Percentiles rank a stretch among this genome's conserved stretches.
Evolutionary conservation across 2,888 invertebrate species (phyloP).

Genomic region (Mesochorus sp.): DNA sequence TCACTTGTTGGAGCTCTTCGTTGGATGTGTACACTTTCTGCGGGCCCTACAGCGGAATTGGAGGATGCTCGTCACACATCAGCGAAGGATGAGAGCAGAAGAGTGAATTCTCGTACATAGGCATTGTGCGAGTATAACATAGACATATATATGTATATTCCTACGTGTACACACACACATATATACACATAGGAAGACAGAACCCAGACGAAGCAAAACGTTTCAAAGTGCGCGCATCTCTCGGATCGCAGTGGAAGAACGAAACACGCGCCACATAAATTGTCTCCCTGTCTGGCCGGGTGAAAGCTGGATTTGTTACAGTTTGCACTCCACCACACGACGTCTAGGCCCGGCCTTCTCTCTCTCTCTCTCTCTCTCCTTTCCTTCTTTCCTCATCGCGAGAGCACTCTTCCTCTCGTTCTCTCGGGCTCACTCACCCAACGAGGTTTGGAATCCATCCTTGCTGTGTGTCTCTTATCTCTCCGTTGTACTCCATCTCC

Average conservation of each 20-base stretch:
- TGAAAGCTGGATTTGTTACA: constrained; percentile 82
- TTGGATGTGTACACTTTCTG: background rate
- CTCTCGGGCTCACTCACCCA: constrained; percentile 50
- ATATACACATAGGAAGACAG: constrained; percentile 4
- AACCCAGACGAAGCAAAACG: constrained; percentile 49
- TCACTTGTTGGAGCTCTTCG: background rate
- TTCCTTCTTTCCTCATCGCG: constrained; percentile 46
- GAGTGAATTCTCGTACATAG: constrained; percentile 57
- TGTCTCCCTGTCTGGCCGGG: constrained; percentile 80
- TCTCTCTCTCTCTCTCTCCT: constrained; percentile 44
- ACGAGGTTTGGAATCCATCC: constrained; percentile 47
- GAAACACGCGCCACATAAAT: constrained; percentile 81
- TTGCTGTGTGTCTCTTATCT: constrained; percentile 56
- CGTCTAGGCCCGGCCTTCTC: constrained; percentile 73
- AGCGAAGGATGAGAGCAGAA: constrained; percentile 4
- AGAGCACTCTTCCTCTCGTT: constrained; percentile 56
- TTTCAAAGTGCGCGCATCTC: constrained; percentile 54
- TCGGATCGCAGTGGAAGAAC: constrained; percentile 73
- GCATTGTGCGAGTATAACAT: constrained; percentile 18
- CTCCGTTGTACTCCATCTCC: constrained; percentile 34
- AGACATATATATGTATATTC: background rate
- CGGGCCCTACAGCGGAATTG: background rate
- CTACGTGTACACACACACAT: background rate
- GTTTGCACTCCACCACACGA: constrained; percentile 79
- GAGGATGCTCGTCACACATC: background rate